Conservation (phyloP, 2,797 vertebrate genomes). For the Melanotaenia pygmaea region DNA sequence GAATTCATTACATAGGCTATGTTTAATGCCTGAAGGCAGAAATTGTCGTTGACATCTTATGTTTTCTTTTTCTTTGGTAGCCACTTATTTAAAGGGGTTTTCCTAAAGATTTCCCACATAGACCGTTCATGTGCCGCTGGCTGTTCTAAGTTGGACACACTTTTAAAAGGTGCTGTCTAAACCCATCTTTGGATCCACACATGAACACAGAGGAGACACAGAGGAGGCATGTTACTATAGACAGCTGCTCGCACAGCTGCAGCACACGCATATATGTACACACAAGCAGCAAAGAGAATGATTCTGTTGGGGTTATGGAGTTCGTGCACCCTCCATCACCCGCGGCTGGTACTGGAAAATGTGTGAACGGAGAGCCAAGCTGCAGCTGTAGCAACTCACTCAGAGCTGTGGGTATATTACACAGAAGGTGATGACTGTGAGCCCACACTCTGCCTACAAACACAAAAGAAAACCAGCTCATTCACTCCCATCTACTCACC, state of each 20-base stretch:
- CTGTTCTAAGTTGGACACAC: constrained; percentile 38
- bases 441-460: constrained; percentile 30
- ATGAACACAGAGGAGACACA: constrained; percentile 46
- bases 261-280: constrained; percentile 15
- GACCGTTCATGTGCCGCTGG: constrained; percentile 13
- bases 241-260: constrained; percentile 78
- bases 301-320: constrained; percentile 57
- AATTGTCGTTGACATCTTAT: not conserved
- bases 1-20: constrained; percentile 8
- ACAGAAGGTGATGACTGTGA: constrained; percentile 43
- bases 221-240: constrained; percentile 63
- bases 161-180: constrained; percentile 45
- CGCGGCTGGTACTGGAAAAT: constrained; percentile 50
- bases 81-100: constrained; percentile 13
- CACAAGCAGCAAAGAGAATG: constrained; percentile 29
- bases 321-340: constrained; percentile 61
- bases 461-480: constrained; percentile 38
- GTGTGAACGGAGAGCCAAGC: constrained; percentile 26
- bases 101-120: constrained; percentile 20
- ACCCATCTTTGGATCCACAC: constrained; percentile 44
- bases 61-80: not conserved
- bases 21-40: not conserved
- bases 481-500: constrained; percentile 21
- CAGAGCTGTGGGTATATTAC: constrained; percentile 45
- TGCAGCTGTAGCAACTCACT: constrained; percentile 65